These are phyloP conservation scores for Pseudolaguvia tuberculata DNA, from an alignment of 2,113 vertebrate species.

Conservation along the genomic window DNA sequence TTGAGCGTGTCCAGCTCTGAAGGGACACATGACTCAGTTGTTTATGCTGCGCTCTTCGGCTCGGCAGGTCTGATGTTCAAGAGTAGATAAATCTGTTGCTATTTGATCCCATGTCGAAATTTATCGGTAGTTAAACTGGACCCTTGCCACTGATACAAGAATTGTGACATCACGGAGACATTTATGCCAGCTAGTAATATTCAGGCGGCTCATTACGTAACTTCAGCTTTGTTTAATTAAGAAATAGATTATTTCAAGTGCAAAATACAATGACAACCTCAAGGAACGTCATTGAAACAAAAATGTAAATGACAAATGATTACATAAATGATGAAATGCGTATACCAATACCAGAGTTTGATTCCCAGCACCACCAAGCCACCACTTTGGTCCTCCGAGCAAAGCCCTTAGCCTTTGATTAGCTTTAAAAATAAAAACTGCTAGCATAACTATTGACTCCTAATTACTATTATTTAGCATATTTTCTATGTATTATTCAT, in stretches of 20 bases:
- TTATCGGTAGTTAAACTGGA: not conserved
- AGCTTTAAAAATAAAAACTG: too few relatives aligned
- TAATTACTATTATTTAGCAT: too few relatives aligned
- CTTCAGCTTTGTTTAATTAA: not conserved
- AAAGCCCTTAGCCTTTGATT: too few relatives aligned
- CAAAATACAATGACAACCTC: not conserved
- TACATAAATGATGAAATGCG: too few relatives aligned
- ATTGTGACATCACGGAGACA: not conserved
- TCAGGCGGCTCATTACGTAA: not conserved
- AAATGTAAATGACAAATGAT: not conserved
- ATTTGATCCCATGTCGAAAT: constrained; percentile 3
- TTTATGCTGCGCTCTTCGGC: not conserved
- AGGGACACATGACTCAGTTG: not conserved
- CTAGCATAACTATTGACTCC: too few relatives aligned
- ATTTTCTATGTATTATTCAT: too few relatives aligned
- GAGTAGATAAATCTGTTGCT: not conserved
- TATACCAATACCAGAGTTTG: not conserved
- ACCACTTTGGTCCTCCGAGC: too few relatives aligned
- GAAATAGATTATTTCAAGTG: not conserved
- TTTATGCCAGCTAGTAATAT: not conserved
- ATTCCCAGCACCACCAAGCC: not conserved
- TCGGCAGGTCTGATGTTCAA: not conserved
- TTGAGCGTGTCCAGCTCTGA: not conserved
- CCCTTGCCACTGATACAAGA: not conserved
- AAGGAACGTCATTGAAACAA: too few relatives aligned